These are phyloP conservation scores for Frieseomelitta varia DNA, from an alignment of 1,140 invertebrate genomes.

Conservation along the genomic window DNA sequence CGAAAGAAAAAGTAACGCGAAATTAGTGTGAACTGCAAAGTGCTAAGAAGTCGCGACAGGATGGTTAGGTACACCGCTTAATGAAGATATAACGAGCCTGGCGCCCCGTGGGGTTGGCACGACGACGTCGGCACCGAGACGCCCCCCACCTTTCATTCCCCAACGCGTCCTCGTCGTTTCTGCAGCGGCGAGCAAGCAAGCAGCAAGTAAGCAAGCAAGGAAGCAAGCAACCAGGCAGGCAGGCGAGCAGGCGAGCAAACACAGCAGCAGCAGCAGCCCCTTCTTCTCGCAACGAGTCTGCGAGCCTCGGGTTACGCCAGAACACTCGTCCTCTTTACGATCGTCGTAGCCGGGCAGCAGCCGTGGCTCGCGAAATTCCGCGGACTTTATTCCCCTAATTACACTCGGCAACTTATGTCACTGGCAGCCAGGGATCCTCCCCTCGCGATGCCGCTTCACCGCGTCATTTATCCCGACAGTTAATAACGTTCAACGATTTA, in stretches of 20 bases:
- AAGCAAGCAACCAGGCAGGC: no score
- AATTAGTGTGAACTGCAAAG: slow-evolving; percentile 61
- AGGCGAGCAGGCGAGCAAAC: no score
- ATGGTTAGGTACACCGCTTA: slow-evolving; percentile 70
- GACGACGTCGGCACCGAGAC: slow-evolving; percentile 64
- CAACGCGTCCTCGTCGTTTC: slow-evolving; percentile 67
- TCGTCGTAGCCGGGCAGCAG: slow-evolving; percentile 45
- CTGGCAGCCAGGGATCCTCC: slow-evolving; percentile 25
- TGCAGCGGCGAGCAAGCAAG: slow-evolving; percentile 2
- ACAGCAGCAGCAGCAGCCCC: slow-evolving; percentile 3
- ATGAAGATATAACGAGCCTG: slow-evolving; percentile 78
- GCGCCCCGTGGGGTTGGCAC: slow-evolving; percentile 64
- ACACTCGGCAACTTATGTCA: slow-evolving; percentile 76
- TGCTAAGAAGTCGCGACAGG: slow-evolving; percentile 69
- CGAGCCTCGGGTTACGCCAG: slow-evolving; percentile 60
- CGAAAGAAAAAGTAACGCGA: slow-evolving; percentile 63
- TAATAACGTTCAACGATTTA: slow-evolving; percentile 21
- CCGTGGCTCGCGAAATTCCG: slow-evolving; percentile 70
- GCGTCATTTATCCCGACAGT: slow-evolving; percentile 41
- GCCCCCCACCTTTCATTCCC: slow-evolving; percentile 68
- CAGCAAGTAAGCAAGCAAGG: no score
- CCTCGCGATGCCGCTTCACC: slow-evolving; percentile 34
- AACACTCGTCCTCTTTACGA: slow-evolving; percentile 66
- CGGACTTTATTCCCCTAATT: slow-evolving; percentile 78
- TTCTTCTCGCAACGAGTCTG: slow-evolving; percentile 42